These are phyloP conservation scores for Agriopis aurantiaria DNA, from an alignment of 2,888 invertebrate species.

Conservation along the genomic window DNA sequence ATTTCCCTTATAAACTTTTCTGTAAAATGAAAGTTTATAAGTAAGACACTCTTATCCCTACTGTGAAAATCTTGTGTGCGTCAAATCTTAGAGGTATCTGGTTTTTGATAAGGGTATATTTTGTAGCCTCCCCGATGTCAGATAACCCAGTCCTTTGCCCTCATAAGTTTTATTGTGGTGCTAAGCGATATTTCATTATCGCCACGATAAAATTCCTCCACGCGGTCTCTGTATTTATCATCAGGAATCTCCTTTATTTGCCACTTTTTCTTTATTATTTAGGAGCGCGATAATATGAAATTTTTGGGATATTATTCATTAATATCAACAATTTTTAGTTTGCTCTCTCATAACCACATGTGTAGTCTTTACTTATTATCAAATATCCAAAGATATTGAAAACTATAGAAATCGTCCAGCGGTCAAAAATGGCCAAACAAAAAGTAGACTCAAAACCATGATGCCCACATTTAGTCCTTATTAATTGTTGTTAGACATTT, in stretches of 20 bases:
- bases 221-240: constrained; percentile 69
- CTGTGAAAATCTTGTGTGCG: constrained; percentile 39
- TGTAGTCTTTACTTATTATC: not conserved
- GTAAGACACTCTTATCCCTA: not conserved
- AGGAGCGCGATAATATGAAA: constrained; percentile 73
- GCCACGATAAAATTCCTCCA: constrained; percentile 70
- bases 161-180: constrained; percentile 68
- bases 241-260: constrained; percentile 75
- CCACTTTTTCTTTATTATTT: constrained; percentile 80
- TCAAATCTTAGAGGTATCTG: constrained; percentile 8
- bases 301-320: constrained; percentile 12
- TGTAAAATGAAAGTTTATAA: not conserved
- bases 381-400: not conserved
- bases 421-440: too few species aligned
- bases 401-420: not conserved
- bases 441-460: too few species aligned
- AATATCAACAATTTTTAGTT: not conserved
- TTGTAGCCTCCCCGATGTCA: constrained; percentile 60
- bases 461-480: too few species aligned
- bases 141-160: constrained; percentile 61
- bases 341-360: not conserved
- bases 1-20: not conserved
- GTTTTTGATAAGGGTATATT: constrained; percentile 55
- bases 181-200: constrained; percentile 81
- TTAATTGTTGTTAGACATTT: too few species aligned